Evolutionary conservation across 2,888 invertebrate species (phyloP).

Genomic region (Mythimna pallens): DNA sequence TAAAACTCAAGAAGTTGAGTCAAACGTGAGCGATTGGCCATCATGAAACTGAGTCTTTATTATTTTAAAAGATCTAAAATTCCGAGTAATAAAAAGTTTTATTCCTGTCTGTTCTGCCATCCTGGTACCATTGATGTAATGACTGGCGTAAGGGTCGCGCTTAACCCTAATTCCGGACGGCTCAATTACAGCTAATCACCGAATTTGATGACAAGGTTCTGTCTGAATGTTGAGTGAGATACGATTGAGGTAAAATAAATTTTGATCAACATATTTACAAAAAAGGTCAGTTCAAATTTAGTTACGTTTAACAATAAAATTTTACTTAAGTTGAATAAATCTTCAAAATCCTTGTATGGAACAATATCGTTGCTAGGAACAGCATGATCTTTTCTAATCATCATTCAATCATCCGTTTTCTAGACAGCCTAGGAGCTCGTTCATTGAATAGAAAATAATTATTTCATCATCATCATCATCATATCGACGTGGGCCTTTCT

Average conservation of each 20-base stretch:
- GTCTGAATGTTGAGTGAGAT: neutral
- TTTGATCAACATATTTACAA: neutral
- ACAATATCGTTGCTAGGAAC: too few relatives aligned
- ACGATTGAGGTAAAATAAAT: constrained; percentile 1
- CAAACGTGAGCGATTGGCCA: constrained; percentile 19
- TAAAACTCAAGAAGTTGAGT: constrained; percentile 33
- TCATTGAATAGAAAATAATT: too few relatives aligned
- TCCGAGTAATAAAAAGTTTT: constrained; percentile 45
- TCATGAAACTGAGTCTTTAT: constrained; percentile 22
- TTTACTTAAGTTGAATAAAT: too few relatives aligned
- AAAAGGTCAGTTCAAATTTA: too few relatives aligned
- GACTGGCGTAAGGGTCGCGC: constrained; percentile 23
- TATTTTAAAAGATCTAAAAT: constrained; percentile 33
- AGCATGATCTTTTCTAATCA: too few relatives aligned
- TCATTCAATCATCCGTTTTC: too few relatives aligned
- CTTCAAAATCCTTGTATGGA: too few relatives aligned
- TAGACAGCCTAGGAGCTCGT: too few relatives aligned
- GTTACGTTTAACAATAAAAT: too few relatives aligned
- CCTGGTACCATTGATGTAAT: constrained; percentile 35
- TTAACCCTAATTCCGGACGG: constrained; percentile 35
- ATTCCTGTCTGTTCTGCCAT: constrained; percentile 23
- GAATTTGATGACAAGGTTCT: neutral
- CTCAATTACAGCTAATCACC: constrained; percentile 47
- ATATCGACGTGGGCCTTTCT: too few relatives aligned
- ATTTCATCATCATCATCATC: too few relatives aligned